Conservation (phyloP, 2,797 vertebrate genomes). For the Luscinia megarhynchos region DNA sequence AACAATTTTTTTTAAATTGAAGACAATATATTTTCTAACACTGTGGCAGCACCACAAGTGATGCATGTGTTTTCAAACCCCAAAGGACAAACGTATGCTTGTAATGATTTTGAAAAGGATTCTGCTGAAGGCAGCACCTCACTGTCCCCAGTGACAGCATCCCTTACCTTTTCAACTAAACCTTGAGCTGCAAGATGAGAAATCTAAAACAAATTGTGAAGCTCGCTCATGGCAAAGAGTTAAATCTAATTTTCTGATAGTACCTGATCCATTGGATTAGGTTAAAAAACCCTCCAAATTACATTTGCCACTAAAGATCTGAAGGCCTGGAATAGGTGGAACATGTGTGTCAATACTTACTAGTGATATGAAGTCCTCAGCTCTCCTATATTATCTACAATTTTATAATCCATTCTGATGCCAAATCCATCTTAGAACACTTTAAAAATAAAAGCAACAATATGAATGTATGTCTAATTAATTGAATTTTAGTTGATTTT, state of each 20-base stretch:
- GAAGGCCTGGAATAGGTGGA: not conserved
- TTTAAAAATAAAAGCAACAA: not conserved
- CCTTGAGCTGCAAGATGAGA: not conserved
- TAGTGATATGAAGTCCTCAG: not conserved
- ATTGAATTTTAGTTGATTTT: not conserved
- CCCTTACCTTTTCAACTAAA: not conserved
- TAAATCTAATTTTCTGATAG: not conserved
- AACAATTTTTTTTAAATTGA: not conserved
- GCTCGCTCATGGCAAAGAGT: not conserved
- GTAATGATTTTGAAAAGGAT: not conserved
- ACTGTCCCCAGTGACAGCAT: not conserved
- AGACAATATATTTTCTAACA: not conserved
- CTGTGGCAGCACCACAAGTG: not conserved
- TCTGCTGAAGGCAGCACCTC: not conserved
- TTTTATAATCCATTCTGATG: not conserved
- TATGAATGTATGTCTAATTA: not conserved
- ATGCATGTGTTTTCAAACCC: not conserved
- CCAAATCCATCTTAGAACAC: not conserved
- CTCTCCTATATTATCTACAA: not conserved
- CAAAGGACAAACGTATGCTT: not conserved
- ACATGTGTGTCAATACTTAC: not conserved
- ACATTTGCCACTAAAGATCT: not conserved
- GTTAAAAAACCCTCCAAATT: not conserved
- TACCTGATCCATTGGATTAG: not conserved
- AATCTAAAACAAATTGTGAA: not conserved